A percentile compares a stretch with the other conserved stretches of the same genome.
These are phyloP conservation scores for Agrotis puta DNA, from an alignment of 2,888 invertebrate genomes.

Conservation along the genomic window DNA sequence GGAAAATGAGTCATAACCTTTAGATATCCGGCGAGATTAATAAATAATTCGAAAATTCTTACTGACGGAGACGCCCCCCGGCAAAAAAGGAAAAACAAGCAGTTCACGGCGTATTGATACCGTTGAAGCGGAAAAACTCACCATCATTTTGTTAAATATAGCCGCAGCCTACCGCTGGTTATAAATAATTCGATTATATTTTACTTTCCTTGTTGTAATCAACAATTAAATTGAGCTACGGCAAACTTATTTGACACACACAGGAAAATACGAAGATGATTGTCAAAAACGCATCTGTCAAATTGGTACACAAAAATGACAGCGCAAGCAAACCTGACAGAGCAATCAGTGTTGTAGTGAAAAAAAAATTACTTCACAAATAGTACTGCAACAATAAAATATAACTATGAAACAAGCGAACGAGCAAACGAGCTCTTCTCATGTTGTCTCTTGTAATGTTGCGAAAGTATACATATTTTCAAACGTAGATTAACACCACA, in stretches of 20 bases:
- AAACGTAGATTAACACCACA: no score
- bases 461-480: no score
- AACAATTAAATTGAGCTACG: slow-evolving; percentile 42
- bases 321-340: slow-evolving; percentile 14
- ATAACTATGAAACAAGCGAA: no score
- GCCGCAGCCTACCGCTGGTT: slow-evolving; percentile 16
- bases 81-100: slow-evolving; percentile 36
- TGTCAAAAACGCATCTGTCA: slow-evolving; percentile 51
- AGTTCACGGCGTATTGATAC: slow-evolving; percentile 5
- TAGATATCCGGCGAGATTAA: slow-evolving; percentile 41
- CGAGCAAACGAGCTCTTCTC: no score
- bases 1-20: slow-evolving; percentile 42
- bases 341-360: not conserved
- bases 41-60: slow-evolving; percentile 38
- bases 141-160: slow-evolving; percentile 78
- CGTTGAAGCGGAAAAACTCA: slow-evolving; percentile 64
- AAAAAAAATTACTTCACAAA: not conserved
- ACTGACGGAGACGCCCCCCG: slow-evolving; percentile 77
- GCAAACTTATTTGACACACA: slow-evolving; percentile 45
- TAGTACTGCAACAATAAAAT: no score
- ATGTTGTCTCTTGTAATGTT: no score
- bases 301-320: slow-evolving; percentile 15
- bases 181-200: slow-evolving; percentile 12
- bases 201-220: slow-evolving; percentile 41
- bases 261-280: slow-evolving; percentile 45